Percentiles rank a stretch among this genome's conserved stretches.
Evolutionary conservation across 2,113 vertebrate species (phyloP).

Genomic region (Podocnemis expansa): DNA sequence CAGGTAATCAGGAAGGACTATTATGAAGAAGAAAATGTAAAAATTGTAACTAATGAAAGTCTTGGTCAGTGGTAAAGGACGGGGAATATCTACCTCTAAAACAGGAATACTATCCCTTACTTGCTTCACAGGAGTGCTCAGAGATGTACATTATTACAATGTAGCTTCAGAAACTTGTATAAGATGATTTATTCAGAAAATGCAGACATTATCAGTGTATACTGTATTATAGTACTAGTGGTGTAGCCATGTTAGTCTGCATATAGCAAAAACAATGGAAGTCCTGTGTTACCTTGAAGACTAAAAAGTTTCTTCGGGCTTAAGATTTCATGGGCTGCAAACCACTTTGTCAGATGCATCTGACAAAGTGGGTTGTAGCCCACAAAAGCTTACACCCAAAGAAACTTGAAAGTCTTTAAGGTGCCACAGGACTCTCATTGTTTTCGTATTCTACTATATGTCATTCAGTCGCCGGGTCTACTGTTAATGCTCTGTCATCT

Average conservation of each 20-base stretch:
- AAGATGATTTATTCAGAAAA: background rate
- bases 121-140: background rate
- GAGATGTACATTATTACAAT: background rate
- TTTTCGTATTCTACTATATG: too few relatives aligned
- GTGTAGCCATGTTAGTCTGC: too few relatives aligned
- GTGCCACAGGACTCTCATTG: too few relatives aligned
- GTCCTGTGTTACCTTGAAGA: too few relatives aligned
- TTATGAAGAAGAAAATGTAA: conserved; percentile 16
- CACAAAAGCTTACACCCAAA: too few relatives aligned
- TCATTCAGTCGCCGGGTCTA: background rate
- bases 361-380: too few relatives aligned
- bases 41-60: background rate
- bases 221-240: background rate
- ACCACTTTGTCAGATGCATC: too few relatives aligned
- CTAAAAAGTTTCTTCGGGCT: too few relatives aligned
- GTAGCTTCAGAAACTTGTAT: background rate
- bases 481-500: background rate
- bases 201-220: background rate
- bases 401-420: too few relatives aligned
- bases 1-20: background rate
- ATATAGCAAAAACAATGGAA: too few relatives aligned
- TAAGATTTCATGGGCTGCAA: too few relatives aligned
- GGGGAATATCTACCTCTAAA: background rate
- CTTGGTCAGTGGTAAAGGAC: background rate
- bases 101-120: background rate